Conservation (phyloP, 1,140 invertebrate species). For the Lutraria rhynchaena region DNA sequence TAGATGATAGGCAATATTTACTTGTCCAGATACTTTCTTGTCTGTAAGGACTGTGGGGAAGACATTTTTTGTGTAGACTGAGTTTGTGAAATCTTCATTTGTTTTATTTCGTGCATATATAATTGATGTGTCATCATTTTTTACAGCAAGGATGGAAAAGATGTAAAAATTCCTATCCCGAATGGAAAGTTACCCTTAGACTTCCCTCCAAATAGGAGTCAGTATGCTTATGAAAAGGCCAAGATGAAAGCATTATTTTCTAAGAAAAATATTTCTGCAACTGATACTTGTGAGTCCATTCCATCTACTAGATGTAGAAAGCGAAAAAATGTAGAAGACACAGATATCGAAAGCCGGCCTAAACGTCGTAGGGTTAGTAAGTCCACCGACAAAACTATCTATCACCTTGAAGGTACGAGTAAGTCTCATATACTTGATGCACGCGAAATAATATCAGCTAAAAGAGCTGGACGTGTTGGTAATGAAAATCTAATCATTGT, state of each 20-base stretch:
- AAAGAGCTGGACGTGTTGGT: neutral
- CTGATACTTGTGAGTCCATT: neutral
- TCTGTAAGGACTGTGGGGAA: no score
- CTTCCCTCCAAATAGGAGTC: constrained; percentile 11
- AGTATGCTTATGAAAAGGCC: constrained; percentile 29
- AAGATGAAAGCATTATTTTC: constrained; percentile 12
- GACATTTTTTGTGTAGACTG: no score
- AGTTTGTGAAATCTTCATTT: no score
- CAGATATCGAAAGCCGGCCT: neutral
- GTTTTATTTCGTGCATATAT: no score
- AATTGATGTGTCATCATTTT: no score
- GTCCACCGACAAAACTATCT: neutral
- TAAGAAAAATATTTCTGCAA: neutral
- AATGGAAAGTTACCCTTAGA: neutral
- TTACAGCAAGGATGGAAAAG: no score
- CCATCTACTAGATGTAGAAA: neutral
- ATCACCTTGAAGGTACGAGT: neutral
- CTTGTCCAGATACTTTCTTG: no score
- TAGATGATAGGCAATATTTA: no score
- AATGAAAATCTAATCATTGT: neutral
- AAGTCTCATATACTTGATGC: neutral
- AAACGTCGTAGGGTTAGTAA: neutral
- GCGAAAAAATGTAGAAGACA: constrained; percentile 1
- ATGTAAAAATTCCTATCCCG: neutral
- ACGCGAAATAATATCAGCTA: constrained; percentile 15